Evolutionary conservation across 2,888 invertebrate genomes (phyloP), one percentile per base, ranked within the genome.

Genomic region (Agrotis segetum): DNA sequence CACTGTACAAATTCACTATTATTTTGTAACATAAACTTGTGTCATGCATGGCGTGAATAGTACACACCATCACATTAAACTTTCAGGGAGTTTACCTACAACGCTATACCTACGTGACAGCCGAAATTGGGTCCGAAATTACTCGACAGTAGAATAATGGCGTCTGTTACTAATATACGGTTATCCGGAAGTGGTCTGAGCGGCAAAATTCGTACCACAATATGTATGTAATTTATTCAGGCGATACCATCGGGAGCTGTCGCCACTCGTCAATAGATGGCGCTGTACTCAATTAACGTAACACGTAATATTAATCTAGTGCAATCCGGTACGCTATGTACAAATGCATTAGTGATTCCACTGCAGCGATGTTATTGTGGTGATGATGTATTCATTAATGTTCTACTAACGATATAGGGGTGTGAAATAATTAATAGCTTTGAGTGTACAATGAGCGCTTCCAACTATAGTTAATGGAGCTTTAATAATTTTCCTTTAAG

Each of bases 261-360:
- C 58, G 89, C 92, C 88, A 88, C 89, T 83, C 90, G 84, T 56
- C 87, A 84, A 88, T 76, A 95, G 95, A 91, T 93, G 94, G 88
- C 92, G 88, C 49, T 67, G 34, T 56, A 49, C 58, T 58, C 72
- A 80, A 77, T 59, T 63, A 68, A 69, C 29, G 21, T 56, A 17
- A 29, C 44, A 61, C 53, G 11, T 70, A 61, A 59, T 71, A 68
- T 78, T 79, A 71, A 72, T 64, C 68, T 69, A 73, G 66, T 79
- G 67, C 62, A 73, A 77, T 67, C 76, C 56, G n/a, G 71, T 66
- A 50, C 58, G 44, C 70, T 84, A 77, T 78, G 68, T 85, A 72
- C 73, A 71, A 72, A 74, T 84, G 72, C 76, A 85, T 84, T 85
- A 84, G 76, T 81, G 61, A 84, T 84, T 78, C 71, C 61, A 79